Evolutionary conservation across 2,797 vertebrate genomes (phyloP), one percentile per base, ranked within the genome.

Genomic region (Lacerta bilineata): DNA sequence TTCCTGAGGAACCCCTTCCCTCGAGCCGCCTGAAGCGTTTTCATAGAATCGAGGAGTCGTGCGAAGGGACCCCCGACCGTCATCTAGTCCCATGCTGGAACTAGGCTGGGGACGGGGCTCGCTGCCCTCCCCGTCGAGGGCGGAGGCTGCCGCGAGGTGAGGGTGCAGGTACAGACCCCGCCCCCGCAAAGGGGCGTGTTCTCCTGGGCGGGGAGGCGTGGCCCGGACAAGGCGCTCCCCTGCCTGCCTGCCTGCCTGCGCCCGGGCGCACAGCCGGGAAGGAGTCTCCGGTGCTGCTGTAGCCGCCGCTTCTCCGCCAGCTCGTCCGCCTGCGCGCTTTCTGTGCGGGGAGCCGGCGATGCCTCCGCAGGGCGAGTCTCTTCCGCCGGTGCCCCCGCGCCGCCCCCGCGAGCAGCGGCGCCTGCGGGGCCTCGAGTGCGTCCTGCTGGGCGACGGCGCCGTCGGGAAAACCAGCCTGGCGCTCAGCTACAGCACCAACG

Each of bases 381-480:
- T 85, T 29, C 87, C 88, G 5, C 88, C 88, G 11, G 88, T 89
- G 39, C 88, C 88, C 20, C 83, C 88, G 18, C 87, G 27, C 33
- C 29, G 83, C 2, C 72, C 87, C 23, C 61, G 74, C 23, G 59
- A 39, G 17, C 39, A 27, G 41, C 33, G 43, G 5, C 69, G 95
- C 0, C 78, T 81, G 90, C 96, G 97, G 89, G 94, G 96, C 88
- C 95, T 98, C 39, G 98, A 98, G 95, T 98, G 98, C 90, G 97
- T 98, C 50, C 95, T 98, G 71, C 97, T 98, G 88, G 98, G 98
- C 0, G 98, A 98, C 90, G 98, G 98, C 46, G 98, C 98, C 15
- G 98, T 98, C 84, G 98, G 98, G 0, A 98, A 98, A 92, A 98
- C 98, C 81, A 98, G 98, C 43, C 96, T 98, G 92, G 97, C 98